Evolutionary conservation across 2,113 vertebrate species (phyloP), one percentile per base, ranked within the genome.

Genomic region (Formicarius rufipectus): DNA sequence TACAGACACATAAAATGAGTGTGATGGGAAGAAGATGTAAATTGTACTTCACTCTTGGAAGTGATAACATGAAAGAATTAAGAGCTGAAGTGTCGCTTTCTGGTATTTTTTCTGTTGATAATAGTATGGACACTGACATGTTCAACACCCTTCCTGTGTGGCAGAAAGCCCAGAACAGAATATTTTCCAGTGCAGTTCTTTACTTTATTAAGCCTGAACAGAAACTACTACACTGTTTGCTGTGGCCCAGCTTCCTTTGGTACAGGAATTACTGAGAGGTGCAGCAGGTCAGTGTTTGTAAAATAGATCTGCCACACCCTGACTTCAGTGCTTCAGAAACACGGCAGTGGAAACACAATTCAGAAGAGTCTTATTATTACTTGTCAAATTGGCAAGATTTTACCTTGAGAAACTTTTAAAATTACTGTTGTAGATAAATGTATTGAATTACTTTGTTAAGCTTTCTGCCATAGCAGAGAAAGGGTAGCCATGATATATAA

Each of bases 171-270:
- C 96, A 97, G 97, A 97, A 90, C 88, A 90, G 97, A 97, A 78
- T 96, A 96, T 93, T 97, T 97, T 98, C 96, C 97, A 96, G 84
- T 60, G 95, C 47, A 94, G 84, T 89, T 98, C 97, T 98, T 98
- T 92, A 97, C 97, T 98, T 98, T 92, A 97, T 97, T 94, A 93
- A 96, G 96, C 84, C 87, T 90, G 96, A 97, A 92, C 95, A 96
- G 97, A 97, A 97, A 97, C 96, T 97, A 35, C 82, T 95, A 12
- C 45, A 67, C 91, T 96, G 84, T 94, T 97, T 96, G 91, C 97
- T 98, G 90, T 98, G 98, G 97, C 95, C 92, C 85, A 96, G 94
- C 97, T 98, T 98, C 98, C 98, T 98, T 98, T 97, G 93, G 50
- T 89, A 33, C 91, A 93, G 80, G 83, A 80, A 87, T 66, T 92